A percentile compares a stretch with the other conserved stretches of the same genome.
Evolutionary conservation across 2,113 vertebrate species (phyloP).

Genomic region (Herpailurus yagouaroundi): DNA sequence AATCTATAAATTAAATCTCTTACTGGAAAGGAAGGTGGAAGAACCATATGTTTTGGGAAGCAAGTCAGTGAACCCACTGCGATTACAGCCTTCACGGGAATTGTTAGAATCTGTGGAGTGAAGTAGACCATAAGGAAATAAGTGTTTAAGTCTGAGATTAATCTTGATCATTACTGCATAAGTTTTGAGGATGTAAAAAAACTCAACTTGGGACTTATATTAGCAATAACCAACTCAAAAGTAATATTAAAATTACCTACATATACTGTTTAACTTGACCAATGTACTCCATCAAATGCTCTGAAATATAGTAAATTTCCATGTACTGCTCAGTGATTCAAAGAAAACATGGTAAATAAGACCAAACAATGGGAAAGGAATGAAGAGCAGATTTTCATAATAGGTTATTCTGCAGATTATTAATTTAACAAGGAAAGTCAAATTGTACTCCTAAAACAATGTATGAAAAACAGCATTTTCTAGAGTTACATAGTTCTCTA

Average conservation of each 20-base stretch:
- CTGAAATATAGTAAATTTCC: neutral
- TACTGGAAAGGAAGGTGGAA: constrained; percentile 96
- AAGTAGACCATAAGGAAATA: neutral
- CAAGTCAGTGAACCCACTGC: constrained; percentile 94
- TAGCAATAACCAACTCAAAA: neutral
- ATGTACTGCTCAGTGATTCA: neutral
- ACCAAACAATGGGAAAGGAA: neutral
- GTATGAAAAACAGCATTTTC: constrained; percentile 28
- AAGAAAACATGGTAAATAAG: constrained; percentile 28
- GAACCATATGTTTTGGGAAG: constrained; percentile 91
- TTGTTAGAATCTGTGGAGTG: constrained; percentile 91
- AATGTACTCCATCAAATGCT: constrained; percentile 41
- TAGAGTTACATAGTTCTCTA: neutral
- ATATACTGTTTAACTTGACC: neutral
- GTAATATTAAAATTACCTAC: constrained; percentile 37
- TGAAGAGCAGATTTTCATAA: constrained; percentile 11
- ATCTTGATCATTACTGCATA: neutral
- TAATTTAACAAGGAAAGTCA: constrained; percentile 35
- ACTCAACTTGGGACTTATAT: neutral
- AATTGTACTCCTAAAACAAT: constrained; percentile 26
- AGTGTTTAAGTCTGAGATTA: neutral
- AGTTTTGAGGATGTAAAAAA: neutral
- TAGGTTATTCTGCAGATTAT: constrained; percentile 12
- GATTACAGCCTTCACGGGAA: constrained; percentile 94
- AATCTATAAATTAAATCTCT: constrained; percentile 76